Base-by-base conservation (phyloP, 2,113 vertebrate species). In the Vanacampus margaritifer region DNA sequence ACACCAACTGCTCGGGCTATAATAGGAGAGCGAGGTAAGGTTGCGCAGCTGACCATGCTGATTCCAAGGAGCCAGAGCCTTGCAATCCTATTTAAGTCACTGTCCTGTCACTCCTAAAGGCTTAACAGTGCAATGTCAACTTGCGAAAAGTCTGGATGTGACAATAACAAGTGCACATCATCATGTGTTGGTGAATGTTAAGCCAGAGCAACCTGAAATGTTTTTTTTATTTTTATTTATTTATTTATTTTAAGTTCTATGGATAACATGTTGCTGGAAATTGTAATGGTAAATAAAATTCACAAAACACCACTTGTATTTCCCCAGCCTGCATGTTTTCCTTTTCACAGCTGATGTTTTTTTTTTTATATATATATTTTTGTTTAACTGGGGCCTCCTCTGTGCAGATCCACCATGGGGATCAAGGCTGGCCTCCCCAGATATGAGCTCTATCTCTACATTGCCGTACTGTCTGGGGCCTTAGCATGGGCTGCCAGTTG, bases 391-490 rank as follows among this genome's bases (percentile, higher is more conserved):
- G 74, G 79, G 71, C 70, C 58, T 69, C 72, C 69, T 71, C 70
- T 57, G 36, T 74, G 57, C 70, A 54, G 80, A 69, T 75, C 65
- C 67, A 43, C 69, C 76, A 98, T 99, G 96, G 94, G 95, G 81
- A 82, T 96, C 76, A 98, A 95, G 80, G 79, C 96, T 0, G 89
- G 89, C 0, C 87, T 99, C 73, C 96, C 96, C 45, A 89, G 81
- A 45, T 92, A 91, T 2, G 97, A 99, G 83, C 91, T 99, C 72
- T 96, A 94, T n/a, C 87, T 96, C 73, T 99, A 98, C 5, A 93
- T 92, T 1, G 88, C 94, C 0, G 88, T 92, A 1, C 87, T 99
- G 37, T 90, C 75, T 0, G 89, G 91, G 0, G 94, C 94, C 0
- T 76, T 98, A 76, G 81, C 93, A 62, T 98, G 97, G 83, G 94